Evolutionary conservation across 2,113 vertebrate genomes (phyloP), one percentile per base, ranked within the genome.

Genomic region (Numida meleagris): DNA sequence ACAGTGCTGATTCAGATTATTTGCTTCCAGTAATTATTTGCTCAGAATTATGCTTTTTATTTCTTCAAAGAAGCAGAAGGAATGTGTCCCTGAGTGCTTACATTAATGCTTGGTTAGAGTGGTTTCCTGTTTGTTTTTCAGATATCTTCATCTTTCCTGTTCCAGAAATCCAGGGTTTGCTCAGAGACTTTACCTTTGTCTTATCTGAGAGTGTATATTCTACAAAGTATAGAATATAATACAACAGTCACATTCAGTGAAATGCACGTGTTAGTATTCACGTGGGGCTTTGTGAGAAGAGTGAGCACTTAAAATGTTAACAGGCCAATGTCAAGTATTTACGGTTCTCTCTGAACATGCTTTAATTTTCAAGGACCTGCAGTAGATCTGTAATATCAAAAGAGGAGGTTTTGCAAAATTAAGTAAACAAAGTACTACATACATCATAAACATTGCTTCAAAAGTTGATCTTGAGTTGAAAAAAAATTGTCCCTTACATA

Each of bases 291-390:
- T 74, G 43, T n/a, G 76, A 45, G 24, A 74, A 45, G 57, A 84
- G 29, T 51, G 21, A 67, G 34, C 36, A 42, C 85, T 90, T 83
- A 70, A 16, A 77, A 4, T 40, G 25, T 79, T 85, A 45, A 31
- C 40, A 76, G 84, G 48, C 45, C 6, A 6, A 29, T 80, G 50
- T 45, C 29, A 83, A 82, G 34, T 33, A 50, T 90, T 90, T 92
- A 31, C 0, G 4, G 42, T 92, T 94, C 88, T 84, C 55, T 77
- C 50, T 6, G 3, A 77, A 70, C 7, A 5, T 20, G 46, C 80
- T 95, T 88, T 68, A 74, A 62, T 90, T 95, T 93, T 87, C 73
- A 82, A 68, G 72, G 53, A 15, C 50, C 51, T 42, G 38, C 79
- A 76, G 45, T 63, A 65, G 46, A 31, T 72, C 51, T 38, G 29